Evolutionary conservation across 2,888 invertebrate species (phyloP), one percentile per base, ranked within the genome.

Genomic region (Rhagonycha fulva): DNA sequence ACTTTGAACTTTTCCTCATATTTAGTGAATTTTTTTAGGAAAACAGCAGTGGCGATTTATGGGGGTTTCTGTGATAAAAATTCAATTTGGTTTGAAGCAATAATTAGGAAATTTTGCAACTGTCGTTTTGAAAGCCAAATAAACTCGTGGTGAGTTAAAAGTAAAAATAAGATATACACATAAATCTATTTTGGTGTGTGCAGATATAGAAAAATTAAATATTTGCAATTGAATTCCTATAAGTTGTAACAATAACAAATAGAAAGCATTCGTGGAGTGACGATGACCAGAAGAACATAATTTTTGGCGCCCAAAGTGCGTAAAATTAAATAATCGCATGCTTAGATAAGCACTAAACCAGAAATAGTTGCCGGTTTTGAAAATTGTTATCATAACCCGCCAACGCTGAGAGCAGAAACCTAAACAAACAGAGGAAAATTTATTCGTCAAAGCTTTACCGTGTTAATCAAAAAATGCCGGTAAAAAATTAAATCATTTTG

Each of bases 261-360:
- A 67, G 12, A 32, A 47, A 47, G 47, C 47, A 19, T 23, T 19
- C 32, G 67, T 24, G 32, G 69, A 74, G 12, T 70, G 74, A 74
- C 70, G 70, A 70, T 61, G 60, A 14, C 71, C 76, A 76, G 76
- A 60, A 30, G 19, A 24, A 14, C 69, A 62, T 72, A 72, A 72
- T 76, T 76, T 72, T 28, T 62, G 63, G 61, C 72, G 26, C 23
- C 62, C 60, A 76, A 72, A 75, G 71, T 75, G 72, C 23, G 76
- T 76, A 71, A 76, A 76, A 69, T 70, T 66, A 69, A 72, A 76
- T 76, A 76, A 66, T 66, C 63, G 14, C 69, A 63, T 63, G 69
- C 32, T 32, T 66, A 76, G 72, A 76, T 76, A 76, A 76, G 76
- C 72, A 73, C 23, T 70, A 70, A 76, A 68, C 72, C 70, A 62